Evolutionary conservation across 2,888 invertebrate genomes (phyloP).

Genomic region (Meloe dianella): DNA sequence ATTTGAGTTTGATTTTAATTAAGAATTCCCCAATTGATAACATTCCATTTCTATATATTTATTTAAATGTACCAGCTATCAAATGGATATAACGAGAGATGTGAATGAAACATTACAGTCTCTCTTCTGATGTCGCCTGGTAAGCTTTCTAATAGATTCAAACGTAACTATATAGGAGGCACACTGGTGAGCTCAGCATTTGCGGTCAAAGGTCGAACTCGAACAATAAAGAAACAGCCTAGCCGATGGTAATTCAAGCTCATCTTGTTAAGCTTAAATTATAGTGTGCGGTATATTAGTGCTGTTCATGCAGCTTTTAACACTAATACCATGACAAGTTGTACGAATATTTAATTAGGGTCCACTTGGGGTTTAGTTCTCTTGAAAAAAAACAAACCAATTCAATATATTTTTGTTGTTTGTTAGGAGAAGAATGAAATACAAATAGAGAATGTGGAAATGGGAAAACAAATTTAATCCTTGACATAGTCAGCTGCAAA

Average conservation of each 20-base stretch:
- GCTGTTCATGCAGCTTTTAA: conserved; percentile 31
- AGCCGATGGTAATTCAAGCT: conserved; percentile 48
- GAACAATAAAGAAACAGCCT: conserved; percentile 53
- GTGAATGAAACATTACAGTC: conserved; percentile 25
- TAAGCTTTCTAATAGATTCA: conserved; percentile 31
- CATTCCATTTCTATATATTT: neutral
- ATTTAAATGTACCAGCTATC: conserved; percentile 25
- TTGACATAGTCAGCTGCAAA: conserved; percentile 1
- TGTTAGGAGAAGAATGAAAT: neutral
- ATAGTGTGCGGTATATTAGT: conserved; percentile 42
- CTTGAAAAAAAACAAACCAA: neutral
- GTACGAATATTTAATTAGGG: conserved; percentile 30
- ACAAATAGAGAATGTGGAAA: neutral
- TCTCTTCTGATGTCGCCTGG: conserved; percentile 10
- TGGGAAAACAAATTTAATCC: neutral
- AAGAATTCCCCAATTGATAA: neutral
- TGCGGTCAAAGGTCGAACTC: conserved; percentile 52
- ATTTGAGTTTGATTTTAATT: neutral
- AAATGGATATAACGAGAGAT: conserved; percentile 21
- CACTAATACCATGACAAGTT: conserved; percentile 26
- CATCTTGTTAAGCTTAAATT: conserved; percentile 55
- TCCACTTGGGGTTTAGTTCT: neutral
- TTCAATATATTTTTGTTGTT: neutral
- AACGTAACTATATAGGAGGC: conserved; percentile 20
- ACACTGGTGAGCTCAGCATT: conserved; percentile 48